Evolutionary conservation across 2,888 invertebrate species (phyloP).

Genomic region (Thyatira batis): DNA sequence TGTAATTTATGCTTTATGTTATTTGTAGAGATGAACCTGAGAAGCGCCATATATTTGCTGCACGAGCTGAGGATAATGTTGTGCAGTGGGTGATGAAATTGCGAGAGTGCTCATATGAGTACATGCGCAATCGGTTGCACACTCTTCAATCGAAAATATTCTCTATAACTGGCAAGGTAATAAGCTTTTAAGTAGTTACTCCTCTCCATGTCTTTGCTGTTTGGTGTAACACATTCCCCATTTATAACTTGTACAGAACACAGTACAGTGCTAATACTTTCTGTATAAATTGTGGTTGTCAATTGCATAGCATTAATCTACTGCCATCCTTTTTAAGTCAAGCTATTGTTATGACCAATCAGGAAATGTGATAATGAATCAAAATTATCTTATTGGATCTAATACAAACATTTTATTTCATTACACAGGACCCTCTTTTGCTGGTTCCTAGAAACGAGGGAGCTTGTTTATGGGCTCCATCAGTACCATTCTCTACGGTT

Average conservation of each 20-base stretch:
- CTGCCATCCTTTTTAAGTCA: too few species aligned
- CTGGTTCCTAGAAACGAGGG: constrained; percentile 84
- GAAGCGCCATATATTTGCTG: constrained; percentile 87
- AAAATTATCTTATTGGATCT: too few species aligned
- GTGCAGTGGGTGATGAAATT: constrained; percentile 87
- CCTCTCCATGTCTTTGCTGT: constrained; percentile 1
- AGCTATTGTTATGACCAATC: too few species aligned
- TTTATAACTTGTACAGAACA: too few species aligned
- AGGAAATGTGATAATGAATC: too few species aligned
- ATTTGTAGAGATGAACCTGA: constrained; percentile 83
- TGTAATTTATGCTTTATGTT: neutral
- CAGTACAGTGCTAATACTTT: too few species aligned
- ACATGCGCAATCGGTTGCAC: constrained; percentile 84
- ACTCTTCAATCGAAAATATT: constrained; percentile 86
- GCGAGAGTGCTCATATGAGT: constrained; percentile 87
- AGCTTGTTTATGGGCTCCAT: constrained; percentile 74
- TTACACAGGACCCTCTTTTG: constrained; percentile 79
- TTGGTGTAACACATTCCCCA: too few species aligned
- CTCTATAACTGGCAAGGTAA: constrained; percentile 85
- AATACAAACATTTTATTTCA: constrained; percentile 9
- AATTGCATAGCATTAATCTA: too few species aligned
- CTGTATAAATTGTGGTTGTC: too few species aligned
- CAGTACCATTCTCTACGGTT: constrained; percentile 68
- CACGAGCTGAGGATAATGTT: constrained; percentile 86
- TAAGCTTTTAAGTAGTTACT: neutral